Base-by-base conservation (phyloP, 2,888 invertebrate genomes). In the Amphipyra berbera region DNA sequence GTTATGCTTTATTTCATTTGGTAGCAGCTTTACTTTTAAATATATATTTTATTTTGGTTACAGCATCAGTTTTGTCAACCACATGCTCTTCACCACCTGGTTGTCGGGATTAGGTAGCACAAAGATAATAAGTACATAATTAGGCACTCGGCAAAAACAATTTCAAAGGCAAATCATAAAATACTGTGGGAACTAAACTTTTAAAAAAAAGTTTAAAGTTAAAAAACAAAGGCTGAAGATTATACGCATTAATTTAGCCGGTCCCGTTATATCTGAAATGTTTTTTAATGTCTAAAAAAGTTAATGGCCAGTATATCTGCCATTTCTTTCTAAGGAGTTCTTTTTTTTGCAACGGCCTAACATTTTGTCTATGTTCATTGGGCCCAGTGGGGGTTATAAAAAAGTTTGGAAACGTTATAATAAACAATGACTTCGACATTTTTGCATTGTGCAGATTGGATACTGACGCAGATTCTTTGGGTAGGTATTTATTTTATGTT, bases 291-390 rank as follows among this genome's bases (percentile, higher is more conserved):
- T 49, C 72, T 46, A 82, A 91, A 90, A 90, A 90, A 89, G 79
- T 86, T 92, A 92, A 92, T 92, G 92, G 91, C 86, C 88, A 84
- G 88, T 87, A 88, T 90, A 90, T 91, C 92, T 91, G 91, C 92
- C 88, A 92, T 93, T 90, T 86, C 85, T 87, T 88, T 91, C 88
- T 82, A 64, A 79, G 55, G 61, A 59, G 76, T 30, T 79, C 47
- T 82, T 83, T 88, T 91, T 88, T 83, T 86, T 86, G 85, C 84
- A 85, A 82, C 82, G 81, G 73, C 73, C 83, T 85, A 88, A 87
- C 84, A 84, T 77, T 77, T 71, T 71, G 58, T 65, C 49, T 68
- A 90, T 85, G 90, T 86, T 92, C 92, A 89, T 76, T 90, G 89
- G 84, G 90, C 91, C 48, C 92, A 88, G 92, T 91, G 80, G 93